Conservation (phyloP, 2,888 invertebrate species). For the Tyria jacobaeae region DNA sequence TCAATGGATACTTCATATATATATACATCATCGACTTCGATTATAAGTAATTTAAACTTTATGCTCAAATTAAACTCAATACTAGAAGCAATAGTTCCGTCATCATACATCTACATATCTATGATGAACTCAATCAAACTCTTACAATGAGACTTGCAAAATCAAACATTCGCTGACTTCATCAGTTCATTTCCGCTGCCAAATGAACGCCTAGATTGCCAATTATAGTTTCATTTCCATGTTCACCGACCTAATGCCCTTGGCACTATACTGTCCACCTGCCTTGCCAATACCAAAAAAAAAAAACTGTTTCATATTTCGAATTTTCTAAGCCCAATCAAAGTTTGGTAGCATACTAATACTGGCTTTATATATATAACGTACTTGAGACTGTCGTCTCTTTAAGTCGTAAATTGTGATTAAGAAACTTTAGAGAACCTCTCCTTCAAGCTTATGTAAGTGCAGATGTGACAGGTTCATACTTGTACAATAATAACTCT, state of each 20-base stretch:
- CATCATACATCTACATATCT: no score
- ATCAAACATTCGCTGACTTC: conserved; percentile 44
- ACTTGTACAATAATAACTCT: no score
- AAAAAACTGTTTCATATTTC: conserved; percentile 11
- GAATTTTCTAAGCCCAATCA: conserved; percentile 23
- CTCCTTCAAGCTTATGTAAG: conserved; percentile 16
- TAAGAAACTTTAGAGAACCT: conserved; percentile 37
- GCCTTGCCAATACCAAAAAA: conserved; percentile 15
- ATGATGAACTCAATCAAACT: background rate
- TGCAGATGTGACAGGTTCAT: background rate
- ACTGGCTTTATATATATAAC: conserved; percentile 41
- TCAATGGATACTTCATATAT: no score
- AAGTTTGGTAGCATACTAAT: conserved; percentile 35
- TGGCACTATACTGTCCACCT: conserved; percentile 30
- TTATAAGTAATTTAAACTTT: background rate
- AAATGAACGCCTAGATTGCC: conserved; percentile 67
- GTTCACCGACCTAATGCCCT: conserved; percentile 37
- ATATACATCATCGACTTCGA: no score
- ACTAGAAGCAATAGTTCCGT: background rate
- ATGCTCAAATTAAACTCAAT: background rate
- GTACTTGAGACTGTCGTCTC: conserved; percentile 28
- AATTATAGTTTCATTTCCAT: conserved; percentile 72
- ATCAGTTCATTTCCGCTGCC: conserved; percentile 66
- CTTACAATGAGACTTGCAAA: conserved; percentile 17
- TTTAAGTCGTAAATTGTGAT: conserved; percentile 43